Base-by-base conservation (phyloP, 1,140 invertebrate species). In the Drosophila cardini region DNA sequence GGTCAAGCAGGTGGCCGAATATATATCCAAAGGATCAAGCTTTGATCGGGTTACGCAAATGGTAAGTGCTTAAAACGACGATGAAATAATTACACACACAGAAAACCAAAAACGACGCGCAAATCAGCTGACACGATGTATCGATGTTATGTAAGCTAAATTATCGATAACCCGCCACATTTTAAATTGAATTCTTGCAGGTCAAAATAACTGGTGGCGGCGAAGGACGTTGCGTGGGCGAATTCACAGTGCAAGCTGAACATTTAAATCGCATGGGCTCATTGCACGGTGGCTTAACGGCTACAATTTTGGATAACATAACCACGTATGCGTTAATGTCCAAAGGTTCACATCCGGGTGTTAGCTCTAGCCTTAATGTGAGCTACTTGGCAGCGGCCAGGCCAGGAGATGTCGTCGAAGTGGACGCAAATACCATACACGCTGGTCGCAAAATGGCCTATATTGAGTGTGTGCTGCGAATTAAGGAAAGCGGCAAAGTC, bases 231-330 rank as follows among this genome's bases (percentile, higher is more conserved):
- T 78, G 68, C 5, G 42, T 90, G 11, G 82, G 72, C 1, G 96
- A 98, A 93, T 95, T 99, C 78, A 94, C 94, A 82, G 95, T 99
- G 1, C 93, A 93, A 0, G 92, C 95, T 34, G 95, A 97, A 71
- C 96, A 98, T 91, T 91, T 95, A 2, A 99, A 99, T 92, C 82
- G 93, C 11, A 92, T 92, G 45, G 97, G 97, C 0, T 94, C 94
- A 0, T 91, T 98, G 5, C 97, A 98, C 93, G 97, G 97, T 15
- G 97, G 97, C 5, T 94, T 96, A 70, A 96, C 95, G 1, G 95
- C 96, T 8, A 96, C 96, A 2, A 90, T 98, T n/a, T 94, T 98
- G 8, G 98, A 99, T 92, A 93, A 94, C 58, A 91, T 98, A 10
- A 98, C 97, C 5, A 96, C 96, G 0, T 95, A 95, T 90, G 97